Evolutionary conservation across 2,797 vertebrate species (phyloP).

Genomic region (Propithecus perrieri): DNA sequence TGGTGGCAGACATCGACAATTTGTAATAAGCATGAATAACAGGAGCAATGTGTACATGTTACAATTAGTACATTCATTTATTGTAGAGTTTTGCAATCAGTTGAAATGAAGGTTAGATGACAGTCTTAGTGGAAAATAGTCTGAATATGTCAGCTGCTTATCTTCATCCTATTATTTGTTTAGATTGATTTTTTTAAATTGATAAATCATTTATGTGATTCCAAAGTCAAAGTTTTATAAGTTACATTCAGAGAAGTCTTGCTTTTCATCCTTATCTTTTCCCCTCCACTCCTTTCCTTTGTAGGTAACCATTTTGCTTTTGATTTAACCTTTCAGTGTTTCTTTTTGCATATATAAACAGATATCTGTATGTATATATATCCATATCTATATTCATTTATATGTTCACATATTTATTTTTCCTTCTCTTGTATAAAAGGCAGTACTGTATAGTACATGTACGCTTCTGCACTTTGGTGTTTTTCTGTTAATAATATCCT

Average conservation of each 20-base stretch:
- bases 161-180: conserved; percentile 36
- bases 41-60: conserved; percentile 15
- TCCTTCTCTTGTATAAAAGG: not conserved
- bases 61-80: conserved; percentile 28
- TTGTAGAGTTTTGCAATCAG: not conserved
- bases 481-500: not conserved
- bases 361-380: not conserved
- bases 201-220: not conserved
- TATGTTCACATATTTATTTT: not conserved
- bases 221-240: conserved; percentile 18
- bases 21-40: conserved; percentile 18
- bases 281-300: not conserved
- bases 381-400: not conserved
- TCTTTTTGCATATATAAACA: conserved; percentile 11
- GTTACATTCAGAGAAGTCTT: conserved; percentile 1
- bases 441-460: not conserved
- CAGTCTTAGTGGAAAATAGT: conserved; percentile 3
- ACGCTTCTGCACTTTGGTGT: not conserved
- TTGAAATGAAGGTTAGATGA: conserved; percentile 47
- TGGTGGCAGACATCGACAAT: not conserved
- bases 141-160: not conserved
- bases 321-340: not conserved
- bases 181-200: not conserved
- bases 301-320: not conserved
- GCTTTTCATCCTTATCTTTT: not conserved